Evolutionary conservation across 2,797 vertebrate genomes (phyloP).

Genomic region (Anguilla megastoma): DNA sequence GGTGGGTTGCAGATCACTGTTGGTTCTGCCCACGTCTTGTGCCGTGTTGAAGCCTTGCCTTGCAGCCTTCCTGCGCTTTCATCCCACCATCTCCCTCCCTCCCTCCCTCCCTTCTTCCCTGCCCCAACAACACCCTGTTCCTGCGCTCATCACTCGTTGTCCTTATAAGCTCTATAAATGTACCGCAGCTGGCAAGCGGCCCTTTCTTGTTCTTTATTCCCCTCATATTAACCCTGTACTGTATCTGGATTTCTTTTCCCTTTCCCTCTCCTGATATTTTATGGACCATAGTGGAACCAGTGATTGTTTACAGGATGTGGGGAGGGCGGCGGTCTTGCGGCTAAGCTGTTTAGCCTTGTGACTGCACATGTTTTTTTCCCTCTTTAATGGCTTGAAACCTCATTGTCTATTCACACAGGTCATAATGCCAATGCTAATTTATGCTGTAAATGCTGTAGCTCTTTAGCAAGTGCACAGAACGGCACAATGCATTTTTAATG

Average conservation of each 20-base stretch:
- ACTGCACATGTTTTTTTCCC: neutral
- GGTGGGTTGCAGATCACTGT: neutral
- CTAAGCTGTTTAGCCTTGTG: neutral
- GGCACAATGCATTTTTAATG: neutral
- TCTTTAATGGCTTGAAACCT: conserved; percentile 30
- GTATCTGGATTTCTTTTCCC: neutral
- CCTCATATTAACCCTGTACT: neutral
- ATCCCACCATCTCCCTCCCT: neutral
- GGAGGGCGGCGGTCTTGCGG: neutral
- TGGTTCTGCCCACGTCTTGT: neutral
- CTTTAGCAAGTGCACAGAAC: conserved; percentile 41
- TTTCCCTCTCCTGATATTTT: neutral
- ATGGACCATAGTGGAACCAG: neutral
- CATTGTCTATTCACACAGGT: conserved; percentile 22
- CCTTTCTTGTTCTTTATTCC: neutral
- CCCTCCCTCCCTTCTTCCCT: neutral
- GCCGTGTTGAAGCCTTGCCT: conserved; percentile 19
- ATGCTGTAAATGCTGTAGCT: conserved; percentile 24
- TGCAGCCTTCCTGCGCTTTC: neutral
- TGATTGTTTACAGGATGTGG: neutral
- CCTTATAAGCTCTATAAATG: neutral
- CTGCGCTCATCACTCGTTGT: conserved; percentile 2
- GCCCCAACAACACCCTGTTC: neutral
- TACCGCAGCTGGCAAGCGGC: neutral
- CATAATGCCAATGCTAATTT: conserved; percentile 6